Base-by-base conservation (phyloP, 2,797 vertebrate genomes). In the Cuniculus paca region DNA sequence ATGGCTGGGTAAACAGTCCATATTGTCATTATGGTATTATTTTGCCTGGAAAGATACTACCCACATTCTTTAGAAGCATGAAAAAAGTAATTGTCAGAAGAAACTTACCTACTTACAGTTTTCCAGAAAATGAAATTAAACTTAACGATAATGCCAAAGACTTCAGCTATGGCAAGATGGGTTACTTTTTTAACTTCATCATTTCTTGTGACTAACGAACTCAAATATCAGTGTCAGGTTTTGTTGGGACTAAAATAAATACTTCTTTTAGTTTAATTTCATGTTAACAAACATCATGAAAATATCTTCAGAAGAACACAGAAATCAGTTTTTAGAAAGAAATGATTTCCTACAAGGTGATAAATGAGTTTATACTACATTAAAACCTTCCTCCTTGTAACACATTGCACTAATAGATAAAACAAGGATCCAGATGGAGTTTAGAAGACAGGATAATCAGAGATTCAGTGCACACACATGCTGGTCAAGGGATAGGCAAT, bases 131-230 rank as follows among this genome's bases (percentile, higher is more conserved):
- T 58, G 31, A 93, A 96, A 93, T 90, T 80, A 95, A 92, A 96
- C 12, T 88, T 85, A 77, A 50, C 39, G 39, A 86, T 85, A 85
- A 70, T 70, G 56, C 60, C 48, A 92, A 95, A 95, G 74, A 65
- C n/a, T 83, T 82, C 74, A 93, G 39, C 39, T 60, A 20, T 22
- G 17, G 24, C 28, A 79, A 79, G 61, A 92, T 93, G 20, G 31
- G 70, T 92, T 94, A 36, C 58, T 95, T 88, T 96, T 78, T 65
- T 90, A 65, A 97, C 82, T 61, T 93, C 70, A 68, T 92, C 87
- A 95, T 87, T 93, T 90, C 74, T 96, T 92, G 2, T 87, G 95
- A 96, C 94, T 85, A 88, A 94, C 80, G 68, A 95, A 42, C 22
- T 91, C 45, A 88, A 83, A 56, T 63, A 16, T 28, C 22, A 8